Conservation (phyloP, 2,113 vertebrate genomes). For the Phalacrocorax pelagicus region DNA sequence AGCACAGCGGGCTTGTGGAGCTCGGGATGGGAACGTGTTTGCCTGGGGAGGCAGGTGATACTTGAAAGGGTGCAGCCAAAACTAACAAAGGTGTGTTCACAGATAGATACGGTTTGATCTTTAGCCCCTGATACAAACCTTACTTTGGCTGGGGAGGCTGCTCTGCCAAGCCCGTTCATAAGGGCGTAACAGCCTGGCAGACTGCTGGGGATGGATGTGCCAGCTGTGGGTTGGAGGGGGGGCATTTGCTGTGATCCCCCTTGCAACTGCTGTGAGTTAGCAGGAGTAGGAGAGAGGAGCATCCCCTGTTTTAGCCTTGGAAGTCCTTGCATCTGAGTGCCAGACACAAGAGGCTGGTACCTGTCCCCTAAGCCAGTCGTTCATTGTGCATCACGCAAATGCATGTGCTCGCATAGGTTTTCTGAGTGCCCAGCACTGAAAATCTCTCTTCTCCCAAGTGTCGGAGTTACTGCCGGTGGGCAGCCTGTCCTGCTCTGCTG, state of each 20-base stretch:
- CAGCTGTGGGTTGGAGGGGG: not conserved
- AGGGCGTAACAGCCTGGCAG: not conserved
- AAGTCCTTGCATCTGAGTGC: not conserved
- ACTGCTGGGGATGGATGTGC: not conserved
- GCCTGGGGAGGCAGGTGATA: conserved; percentile 48
- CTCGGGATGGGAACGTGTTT: not conserved
- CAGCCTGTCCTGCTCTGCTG: not conserved
- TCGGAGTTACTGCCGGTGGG: not conserved
- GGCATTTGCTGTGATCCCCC: not conserved
- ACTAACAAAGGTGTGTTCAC: conserved; percentile 64
- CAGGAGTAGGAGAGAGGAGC: not conserved
- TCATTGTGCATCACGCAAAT: fast-evolving
- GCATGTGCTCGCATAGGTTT: not conserved
- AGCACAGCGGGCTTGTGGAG: not conserved
- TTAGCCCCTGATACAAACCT: conserved; percentile 25
- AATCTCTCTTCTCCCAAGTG: not conserved
- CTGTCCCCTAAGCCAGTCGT: not conserved
- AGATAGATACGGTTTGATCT: conserved; percentile 44
- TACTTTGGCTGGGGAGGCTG: not conserved
- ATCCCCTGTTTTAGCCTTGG: not conserved
- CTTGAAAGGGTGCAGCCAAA: conserved; percentile 55
- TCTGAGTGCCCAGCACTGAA: not conserved
- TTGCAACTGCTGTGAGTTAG: not conserved
- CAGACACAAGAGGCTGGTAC: not conserved
- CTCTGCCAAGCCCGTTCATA: not conserved